A percentile compares a stretch with the other conserved stretches of the same genome.
phyloP scores from a whole-genome alignment of 2,797 vertebrate species.

The Coregonus ussuriensis region DNA sequence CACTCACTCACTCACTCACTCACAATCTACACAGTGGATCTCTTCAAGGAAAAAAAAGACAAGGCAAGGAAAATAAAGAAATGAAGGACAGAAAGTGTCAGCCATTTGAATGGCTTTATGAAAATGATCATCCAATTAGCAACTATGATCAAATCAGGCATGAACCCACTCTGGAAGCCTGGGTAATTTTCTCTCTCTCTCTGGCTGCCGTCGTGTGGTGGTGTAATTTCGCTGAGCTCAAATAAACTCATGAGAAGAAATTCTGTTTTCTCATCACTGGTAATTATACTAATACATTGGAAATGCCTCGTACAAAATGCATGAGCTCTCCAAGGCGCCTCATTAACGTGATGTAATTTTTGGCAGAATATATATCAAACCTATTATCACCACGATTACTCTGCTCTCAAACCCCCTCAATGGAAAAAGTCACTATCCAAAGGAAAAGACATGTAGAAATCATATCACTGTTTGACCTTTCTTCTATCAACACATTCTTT shows the following conservation, averaged over 20 bases:
- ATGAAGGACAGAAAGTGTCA: conserved; percentile 87
- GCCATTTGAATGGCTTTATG: conserved; percentile 88
- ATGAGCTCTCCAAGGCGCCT: conserved; percentile 87
- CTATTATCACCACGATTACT: conserved; percentile 85
- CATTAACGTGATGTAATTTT: conserved; percentile 91
- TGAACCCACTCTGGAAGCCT: conserved; percentile 85
- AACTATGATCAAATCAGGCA: conserved; percentile 90
- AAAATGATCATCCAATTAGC: conserved; percentile 98
- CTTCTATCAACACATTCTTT: background rate
- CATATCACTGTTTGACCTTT: background rate
- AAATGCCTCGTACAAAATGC: conserved; percentile 92
- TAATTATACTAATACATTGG: conserved; percentile 94
- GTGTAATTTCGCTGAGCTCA: conserved; percentile 85
- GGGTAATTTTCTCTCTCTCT: conserved; percentile 82
- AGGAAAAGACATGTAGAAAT: background rate
- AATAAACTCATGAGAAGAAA: conserved; percentile 91
- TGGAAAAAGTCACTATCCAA: conserved; percentile 9
- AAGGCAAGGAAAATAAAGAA: conserved; percentile 42
- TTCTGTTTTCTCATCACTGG: conserved; percentile 93
- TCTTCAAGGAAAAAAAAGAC: conserved; percentile 6
- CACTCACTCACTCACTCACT: conserved; percentile 15
- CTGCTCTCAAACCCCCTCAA: conserved; percentile 67
- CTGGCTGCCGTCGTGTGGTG: conserved; percentile 44
- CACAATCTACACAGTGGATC: conserved; percentile 13
- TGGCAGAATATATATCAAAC: conserved; percentile 89